A percentile compares a stretch with the other conserved stretches of the same genome.
Evolutionary conservation across 2,113 vertebrate species (phyloP).

Genomic region (Neoarius graeffei): DNA sequence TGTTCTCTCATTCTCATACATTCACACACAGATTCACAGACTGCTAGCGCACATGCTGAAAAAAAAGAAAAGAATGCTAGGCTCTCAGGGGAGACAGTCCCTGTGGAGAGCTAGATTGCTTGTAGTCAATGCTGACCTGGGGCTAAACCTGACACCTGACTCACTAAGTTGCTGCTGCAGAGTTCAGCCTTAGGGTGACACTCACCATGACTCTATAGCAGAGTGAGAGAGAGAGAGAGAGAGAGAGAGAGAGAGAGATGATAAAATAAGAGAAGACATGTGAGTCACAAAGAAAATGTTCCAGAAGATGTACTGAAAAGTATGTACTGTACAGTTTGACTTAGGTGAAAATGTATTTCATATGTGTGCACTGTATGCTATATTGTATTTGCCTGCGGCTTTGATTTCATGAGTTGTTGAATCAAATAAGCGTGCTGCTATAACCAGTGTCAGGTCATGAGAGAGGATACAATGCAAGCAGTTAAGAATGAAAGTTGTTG

Average conservation of each 20-base stretch:
- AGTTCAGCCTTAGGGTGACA: conserved; percentile 64
- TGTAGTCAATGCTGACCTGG: conserved; percentile 69
- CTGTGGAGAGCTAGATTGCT: conserved; percentile 72
- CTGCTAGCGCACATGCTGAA: conserved; percentile 30
- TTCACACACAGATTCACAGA: conserved; percentile 49
- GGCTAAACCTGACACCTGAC: conserved; percentile 78
- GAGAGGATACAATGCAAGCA: not conserved
- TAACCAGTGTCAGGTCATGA: not conserved
- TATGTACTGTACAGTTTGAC: not conserved
- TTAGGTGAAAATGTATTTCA: not conserved
- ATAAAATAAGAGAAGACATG: not conserved
- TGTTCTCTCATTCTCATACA: conserved; percentile 29
- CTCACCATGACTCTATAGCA: conserved; percentile 45
- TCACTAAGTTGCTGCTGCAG: conserved; percentile 59
- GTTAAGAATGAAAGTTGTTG: not conserved
- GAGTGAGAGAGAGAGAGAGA: not conserved
- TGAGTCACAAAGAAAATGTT: not conserved
- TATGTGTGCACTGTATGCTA: not conserved
- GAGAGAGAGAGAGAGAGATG: not conserved
- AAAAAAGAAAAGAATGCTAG: conserved; percentile 46
- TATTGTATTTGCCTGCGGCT: not conserved
- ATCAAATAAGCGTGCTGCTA: not conserved
- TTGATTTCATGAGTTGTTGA: not conserved
- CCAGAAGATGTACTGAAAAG: not conserved
- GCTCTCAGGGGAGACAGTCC: conserved; percentile 60